A percentile compares a stretch with the other conserved stretches of the same genome.
phyloP scores from a whole-genome alignment of 92 coral and sea anemone genomes.

The Parazoanthus atlanticus region DNA sequence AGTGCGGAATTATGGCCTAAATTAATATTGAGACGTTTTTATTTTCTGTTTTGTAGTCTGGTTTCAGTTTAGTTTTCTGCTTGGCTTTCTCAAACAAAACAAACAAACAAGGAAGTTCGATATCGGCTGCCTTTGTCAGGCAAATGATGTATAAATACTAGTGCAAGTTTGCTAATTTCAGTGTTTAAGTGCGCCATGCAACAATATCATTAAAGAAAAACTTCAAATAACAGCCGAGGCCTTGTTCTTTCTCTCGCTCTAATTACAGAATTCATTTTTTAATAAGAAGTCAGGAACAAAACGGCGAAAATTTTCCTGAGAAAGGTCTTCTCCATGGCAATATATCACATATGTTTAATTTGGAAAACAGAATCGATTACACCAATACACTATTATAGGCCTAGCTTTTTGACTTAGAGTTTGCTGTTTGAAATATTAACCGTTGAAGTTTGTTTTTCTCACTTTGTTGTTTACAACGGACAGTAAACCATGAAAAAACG shows the following conservation, averaged over 20 bases:
- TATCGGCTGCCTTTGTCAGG: slow-evolving; percentile 8
- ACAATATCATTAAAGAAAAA: neutral
- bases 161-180: neutral
- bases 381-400: neutral
- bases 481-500: neutral
- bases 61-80: neutral
- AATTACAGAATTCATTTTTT: slow-evolving; percentile 18
- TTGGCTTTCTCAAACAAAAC: neutral
- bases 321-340: slow-evolving; percentile 26
- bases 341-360: slow-evolving; percentile 7
- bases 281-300: slow-evolving; percentile 20
- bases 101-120: neutral
- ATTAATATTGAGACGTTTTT: neutral
- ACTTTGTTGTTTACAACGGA: neutral
- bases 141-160: slow-evolving; percentile 2
- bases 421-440: neutral
- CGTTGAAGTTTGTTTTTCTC: neutral
- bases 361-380: neutral
- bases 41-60: neutral
- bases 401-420: slow-evolving; percentile 12
- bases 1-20: neutral
- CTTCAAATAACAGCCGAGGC: slow-evolving; percentile 10
- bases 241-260: slow-evolving; percentile 22
- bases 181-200: neutral
- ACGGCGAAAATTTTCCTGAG: neutral